phyloP scores from a whole-genome alignment of 2,113 vertebrate species.

The Urocynchramus pylzowi region DNA sequence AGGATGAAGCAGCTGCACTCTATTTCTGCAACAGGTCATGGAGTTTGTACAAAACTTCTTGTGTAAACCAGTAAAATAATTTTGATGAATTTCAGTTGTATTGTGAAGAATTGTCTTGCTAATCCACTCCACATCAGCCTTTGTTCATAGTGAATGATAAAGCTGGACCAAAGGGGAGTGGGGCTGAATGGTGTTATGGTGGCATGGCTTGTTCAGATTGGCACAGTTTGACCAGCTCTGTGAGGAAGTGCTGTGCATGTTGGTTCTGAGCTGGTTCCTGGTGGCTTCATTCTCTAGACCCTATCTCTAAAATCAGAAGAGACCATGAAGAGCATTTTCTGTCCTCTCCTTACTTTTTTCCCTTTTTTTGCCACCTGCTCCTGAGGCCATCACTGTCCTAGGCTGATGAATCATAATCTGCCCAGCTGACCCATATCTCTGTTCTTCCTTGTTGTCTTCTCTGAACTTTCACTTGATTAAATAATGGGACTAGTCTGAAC shows the following conservation, averaged over 20 bases:
- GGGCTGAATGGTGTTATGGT: neutral
- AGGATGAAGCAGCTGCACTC: neutral
- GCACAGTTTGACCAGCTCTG: neutral
- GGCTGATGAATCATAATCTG: neutral
- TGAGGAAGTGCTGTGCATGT: neutral
- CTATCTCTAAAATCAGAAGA: neutral
- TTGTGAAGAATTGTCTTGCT: neutral
- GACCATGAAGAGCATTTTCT: neutral
- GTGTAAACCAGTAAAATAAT: neutral
- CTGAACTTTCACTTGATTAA: neutral
- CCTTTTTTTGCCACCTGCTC: neutral
- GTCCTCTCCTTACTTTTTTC: neutral
- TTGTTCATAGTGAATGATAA: neutral
- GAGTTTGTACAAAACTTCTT: neutral
- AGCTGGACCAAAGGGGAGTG: neutral
- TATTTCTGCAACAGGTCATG: neutral
- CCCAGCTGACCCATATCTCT: neutral
- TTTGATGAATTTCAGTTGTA: neutral
- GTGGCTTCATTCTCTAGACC: neutral
- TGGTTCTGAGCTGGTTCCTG: neutral
- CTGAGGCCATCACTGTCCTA: neutral
- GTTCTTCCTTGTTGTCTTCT: neutral
- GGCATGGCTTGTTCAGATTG: neutral
- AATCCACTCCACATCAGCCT: neutral
- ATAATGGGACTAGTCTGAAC: neutral